Conservation (phyloP, 37 sponge, comb jelly and placozoan species). For the Tethya wilhelma region DNA sequence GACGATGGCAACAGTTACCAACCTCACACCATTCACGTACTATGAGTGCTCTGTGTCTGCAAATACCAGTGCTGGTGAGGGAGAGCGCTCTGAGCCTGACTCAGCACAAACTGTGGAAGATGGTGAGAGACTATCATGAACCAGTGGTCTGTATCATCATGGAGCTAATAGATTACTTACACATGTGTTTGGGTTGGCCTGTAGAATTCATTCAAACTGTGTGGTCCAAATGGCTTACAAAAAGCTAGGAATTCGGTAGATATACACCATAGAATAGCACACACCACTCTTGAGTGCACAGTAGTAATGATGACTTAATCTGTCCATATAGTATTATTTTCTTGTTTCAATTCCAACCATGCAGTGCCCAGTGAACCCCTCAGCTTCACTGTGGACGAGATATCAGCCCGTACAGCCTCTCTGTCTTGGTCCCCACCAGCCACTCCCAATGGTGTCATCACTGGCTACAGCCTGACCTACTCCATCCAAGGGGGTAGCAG, state of each 20-base stretch:
- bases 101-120: constrained; percentile 28
- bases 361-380: neutral
- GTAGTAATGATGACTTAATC: neutral
- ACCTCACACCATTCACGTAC: constrained; percentile 45
- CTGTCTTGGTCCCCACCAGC: constrained; percentile 37
- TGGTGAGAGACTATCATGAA: constrained; percentile 24
- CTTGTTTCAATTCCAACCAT: no score
- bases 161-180: neutral
- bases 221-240: no score
- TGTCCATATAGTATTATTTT: neutral
- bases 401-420: no score
- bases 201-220: neutral
- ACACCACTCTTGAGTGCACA: no score
- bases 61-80: constrained; percentile 52
- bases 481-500: no score
- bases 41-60: constrained; percentile 63
- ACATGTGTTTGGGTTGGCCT: neutral
- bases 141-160: neutral
- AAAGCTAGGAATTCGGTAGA: no score
- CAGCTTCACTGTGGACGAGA: no score
- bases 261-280: no score
- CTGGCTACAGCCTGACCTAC: constrained; percentile 25
- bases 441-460: constrained; percentile 42
- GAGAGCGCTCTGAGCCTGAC: constrained; percentile 17
- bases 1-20: constrained; percentile 10